Conservation (phyloP, 2,888 invertebrate genomes). For the Chironomus tentans region DNA sequence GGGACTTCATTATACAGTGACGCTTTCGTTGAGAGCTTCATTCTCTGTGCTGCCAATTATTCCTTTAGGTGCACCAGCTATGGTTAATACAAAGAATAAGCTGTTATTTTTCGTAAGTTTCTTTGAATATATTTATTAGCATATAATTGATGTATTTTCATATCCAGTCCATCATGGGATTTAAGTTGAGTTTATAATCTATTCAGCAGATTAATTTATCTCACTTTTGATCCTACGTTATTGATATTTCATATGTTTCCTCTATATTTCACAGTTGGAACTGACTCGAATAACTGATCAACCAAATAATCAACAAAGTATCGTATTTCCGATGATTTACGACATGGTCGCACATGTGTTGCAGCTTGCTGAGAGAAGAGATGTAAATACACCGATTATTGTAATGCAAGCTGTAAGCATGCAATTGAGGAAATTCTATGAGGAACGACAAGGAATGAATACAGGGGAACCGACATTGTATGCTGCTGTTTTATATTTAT, state of each 20-base stretch:
- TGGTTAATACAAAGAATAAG: constrained; percentile 75
- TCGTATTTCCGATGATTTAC: constrained; percentile 84
- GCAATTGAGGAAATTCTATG: constrained; percentile 61
- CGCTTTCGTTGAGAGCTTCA: constrained; percentile 87
- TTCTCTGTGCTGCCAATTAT: constrained; percentile 79
- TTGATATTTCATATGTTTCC: background rate
- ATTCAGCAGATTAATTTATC: background rate
- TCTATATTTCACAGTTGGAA: constrained; percentile 23
- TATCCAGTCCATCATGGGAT: background rate
- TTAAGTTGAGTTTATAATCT: background rate
- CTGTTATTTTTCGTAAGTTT: constrained; percentile 82
- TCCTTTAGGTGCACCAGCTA: constrained; percentile 82
- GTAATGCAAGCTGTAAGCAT: constrained; percentile 54
- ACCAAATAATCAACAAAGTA: constrained; percentile 47
- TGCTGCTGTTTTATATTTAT: constrained; percentile 80
- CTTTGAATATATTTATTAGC: background rate
- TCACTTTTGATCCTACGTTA: background rate
- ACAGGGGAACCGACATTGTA: constrained; percentile 73
- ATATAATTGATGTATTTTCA: background rate
- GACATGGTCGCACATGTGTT: constrained; percentile 80
- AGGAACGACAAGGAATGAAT: constrained; percentile 53
- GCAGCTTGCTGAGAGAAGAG: constrained; percentile 75
- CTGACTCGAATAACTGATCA: constrained; percentile 49
- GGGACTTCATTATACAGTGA: constrained; percentile 77
- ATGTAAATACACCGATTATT: constrained; percentile 45